Evolutionary conservation across 2,888 invertebrate species (phyloP).

Genomic region (Rhynchonema sp.): DNA sequence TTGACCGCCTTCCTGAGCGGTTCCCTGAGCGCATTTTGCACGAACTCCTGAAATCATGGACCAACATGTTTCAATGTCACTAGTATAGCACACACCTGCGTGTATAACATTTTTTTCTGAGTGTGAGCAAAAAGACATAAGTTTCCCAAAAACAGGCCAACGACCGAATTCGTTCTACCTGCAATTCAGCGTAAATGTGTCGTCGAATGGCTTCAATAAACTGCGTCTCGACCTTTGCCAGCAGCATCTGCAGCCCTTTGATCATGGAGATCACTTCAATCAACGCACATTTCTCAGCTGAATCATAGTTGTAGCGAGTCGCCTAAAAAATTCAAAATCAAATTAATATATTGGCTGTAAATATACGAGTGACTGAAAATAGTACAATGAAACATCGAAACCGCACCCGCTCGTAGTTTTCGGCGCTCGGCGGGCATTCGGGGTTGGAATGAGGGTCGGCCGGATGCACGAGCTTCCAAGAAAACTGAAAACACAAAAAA

Average conservation of each 20-base stretch:
- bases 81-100: too few relatives aligned
- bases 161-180: too few relatives aligned
- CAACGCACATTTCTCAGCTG: constrained; percentile 87
- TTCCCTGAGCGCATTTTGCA: neutral
- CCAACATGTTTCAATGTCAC: too few relatives aligned
- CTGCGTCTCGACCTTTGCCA: constrained; percentile 94
- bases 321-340: constrained; percentile 44
- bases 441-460: constrained; percentile 90
- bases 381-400: neutral
- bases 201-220: constrained; percentile 69
- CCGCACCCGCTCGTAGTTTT: constrained; percentile 78
- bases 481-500: constrained; percentile 44
- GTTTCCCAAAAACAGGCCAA: too few relatives aligned
- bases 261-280: constrained; percentile 96
- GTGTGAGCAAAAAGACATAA: too few relatives aligned
- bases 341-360: too few relatives aligned
- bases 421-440: constrained; percentile 81
- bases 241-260: constrained; percentile 82
- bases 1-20: constrained; percentile 35
- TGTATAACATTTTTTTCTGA: too few relatives aligned
- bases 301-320: constrained; percentile 86
- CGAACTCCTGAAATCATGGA: too few relatives aligned
- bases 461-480: constrained; percentile 93
- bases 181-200: constrained; percentile 82
- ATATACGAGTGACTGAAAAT: neutral